phyloP scores from a whole-genome alignment of 2,888 invertebrate species.

The Cephus runcator region DNA sequence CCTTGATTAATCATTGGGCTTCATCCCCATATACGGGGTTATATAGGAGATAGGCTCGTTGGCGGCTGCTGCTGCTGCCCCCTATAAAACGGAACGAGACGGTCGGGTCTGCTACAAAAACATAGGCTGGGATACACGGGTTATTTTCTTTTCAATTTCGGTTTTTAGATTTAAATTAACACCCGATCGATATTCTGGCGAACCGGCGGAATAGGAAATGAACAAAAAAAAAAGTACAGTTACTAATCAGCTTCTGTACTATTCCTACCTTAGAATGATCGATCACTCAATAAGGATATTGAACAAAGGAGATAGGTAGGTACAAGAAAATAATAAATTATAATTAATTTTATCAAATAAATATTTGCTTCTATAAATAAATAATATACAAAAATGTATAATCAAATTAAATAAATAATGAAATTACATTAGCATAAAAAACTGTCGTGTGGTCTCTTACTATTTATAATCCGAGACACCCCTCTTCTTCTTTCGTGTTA shows the following conservation, averaged over 20 bases:
- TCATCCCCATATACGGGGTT: background rate
- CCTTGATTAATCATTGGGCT: background rate
- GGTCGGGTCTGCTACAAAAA: background rate
- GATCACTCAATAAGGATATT: background rate
- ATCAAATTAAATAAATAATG: background rate
- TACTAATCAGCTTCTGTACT: background rate
- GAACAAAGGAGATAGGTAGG: background rate
- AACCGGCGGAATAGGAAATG: background rate
- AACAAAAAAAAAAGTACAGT: background rate
- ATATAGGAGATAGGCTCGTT: background rate
- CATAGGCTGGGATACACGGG: background rate
- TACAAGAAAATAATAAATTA: background rate
- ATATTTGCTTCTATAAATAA: background rate
- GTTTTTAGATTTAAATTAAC: background rate
- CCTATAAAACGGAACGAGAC: background rate
- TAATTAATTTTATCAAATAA: background rate
- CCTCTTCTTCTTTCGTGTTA: background rate
- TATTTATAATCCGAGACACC: background rate
- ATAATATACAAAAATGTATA: background rate
- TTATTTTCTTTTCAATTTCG: background rate
- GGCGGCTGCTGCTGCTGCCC: background rate
- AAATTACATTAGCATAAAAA: background rate
- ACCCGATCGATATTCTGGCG: background rate
- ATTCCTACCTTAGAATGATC: background rate
- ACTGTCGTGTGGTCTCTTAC: background rate